Evolutionary conservation across 2,888 invertebrate species (phyloP).

Genomic region (Hirtodrosophila alboralis): DNA sequence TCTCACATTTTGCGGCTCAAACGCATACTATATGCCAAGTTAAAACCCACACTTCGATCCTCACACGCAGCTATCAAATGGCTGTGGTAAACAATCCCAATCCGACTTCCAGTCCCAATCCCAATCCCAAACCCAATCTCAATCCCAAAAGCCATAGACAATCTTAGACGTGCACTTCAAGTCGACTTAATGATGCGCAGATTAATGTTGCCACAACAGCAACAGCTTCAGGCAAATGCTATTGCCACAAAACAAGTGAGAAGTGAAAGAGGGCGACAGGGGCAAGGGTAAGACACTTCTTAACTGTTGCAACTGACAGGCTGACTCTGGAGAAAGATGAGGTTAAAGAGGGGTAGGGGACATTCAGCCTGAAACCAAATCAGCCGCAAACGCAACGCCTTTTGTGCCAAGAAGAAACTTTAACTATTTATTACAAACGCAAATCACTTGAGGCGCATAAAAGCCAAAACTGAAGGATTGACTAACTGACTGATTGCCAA

Average conservation of each 20-base stretch:
- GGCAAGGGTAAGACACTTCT: constrained; percentile 12
- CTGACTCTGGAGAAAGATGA: not conserved
- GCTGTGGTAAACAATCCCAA: constrained; percentile 13
- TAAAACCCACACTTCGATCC: constrained; percentile 54
- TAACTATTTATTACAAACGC: constrained; percentile 69
- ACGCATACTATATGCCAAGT: constrained; percentile 9
- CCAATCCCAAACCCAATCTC: no score
- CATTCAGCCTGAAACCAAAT: constrained; percentile 35
- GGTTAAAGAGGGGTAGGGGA: no score
- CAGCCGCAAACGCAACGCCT: constrained; percentile 64
- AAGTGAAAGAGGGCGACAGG: no score
- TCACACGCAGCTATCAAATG: constrained; percentile 51
- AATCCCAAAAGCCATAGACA: constrained; percentile 31
- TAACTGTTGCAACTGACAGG: constrained; percentile 41
- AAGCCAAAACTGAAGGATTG: constrained; percentile 8
- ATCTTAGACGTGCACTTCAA: constrained; percentile 37
- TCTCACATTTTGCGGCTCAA: constrained; percentile 12
- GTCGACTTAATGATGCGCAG: constrained; percentile 68
- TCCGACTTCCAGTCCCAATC: no score
- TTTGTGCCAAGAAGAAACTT: constrained; percentile 66
- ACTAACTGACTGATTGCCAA: constrained; percentile 9
- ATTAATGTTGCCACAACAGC: constrained; percentile 64
- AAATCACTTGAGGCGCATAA: constrained; percentile 51
- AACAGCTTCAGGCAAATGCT: constrained; percentile 35
- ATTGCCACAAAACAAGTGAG: constrained; percentile 43